These are phyloP conservation scores for Bujurquina vittata DNA, from an alignment of 2,113 vertebrate species.

Conservation along the genomic window DNA sequence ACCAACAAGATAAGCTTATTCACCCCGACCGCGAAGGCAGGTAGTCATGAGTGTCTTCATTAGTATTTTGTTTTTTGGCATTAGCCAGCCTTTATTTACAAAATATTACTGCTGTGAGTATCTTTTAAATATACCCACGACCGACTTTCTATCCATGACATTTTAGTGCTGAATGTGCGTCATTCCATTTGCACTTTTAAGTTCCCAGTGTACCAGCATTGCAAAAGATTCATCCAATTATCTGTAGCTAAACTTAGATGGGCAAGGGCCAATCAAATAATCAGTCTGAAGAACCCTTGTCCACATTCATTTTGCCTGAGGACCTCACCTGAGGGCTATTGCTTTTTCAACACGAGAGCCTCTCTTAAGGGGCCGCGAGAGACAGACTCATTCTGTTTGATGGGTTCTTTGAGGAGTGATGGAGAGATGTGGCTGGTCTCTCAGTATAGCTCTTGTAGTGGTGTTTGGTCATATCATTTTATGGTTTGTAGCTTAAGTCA, in stretches of 20 bases:
- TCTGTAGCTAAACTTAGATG: conserved; percentile 44
- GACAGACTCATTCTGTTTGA: conserved; percentile 22
- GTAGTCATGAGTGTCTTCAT: not conserved
- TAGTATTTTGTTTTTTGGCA: not conserved
- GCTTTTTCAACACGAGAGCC: conserved; percentile 29
- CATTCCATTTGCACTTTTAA: conserved; percentile 10
- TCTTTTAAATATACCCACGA: not conserved
- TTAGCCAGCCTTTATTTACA: not conserved
- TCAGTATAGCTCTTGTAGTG: not conserved
- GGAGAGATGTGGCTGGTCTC: not conserved
- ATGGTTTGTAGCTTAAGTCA: conserved; percentile 2
- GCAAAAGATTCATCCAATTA: conserved; percentile 51
- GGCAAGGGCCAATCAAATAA: conserved; percentile 63
- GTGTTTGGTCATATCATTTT: not conserved
- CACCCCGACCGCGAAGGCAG: not conserved
- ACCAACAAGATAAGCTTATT: conserved; percentile 38
- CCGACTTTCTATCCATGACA: not conserved
- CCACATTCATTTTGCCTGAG: conserved; percentile 42
- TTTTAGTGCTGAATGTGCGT: not conserved
- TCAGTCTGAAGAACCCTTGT: conserved; percentile 57
- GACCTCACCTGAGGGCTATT: conserved; percentile 51
- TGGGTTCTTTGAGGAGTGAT: conserved; percentile 15
- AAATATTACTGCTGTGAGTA: not conserved
- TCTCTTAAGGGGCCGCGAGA: conserved; percentile 43
- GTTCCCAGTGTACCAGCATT: not conserved